Evolutionary conservation across 1,140 invertebrate genomes (phyloP), one percentile per base, ranked within the genome.

Genomic region (Melipona quadrifasciata): DNA sequence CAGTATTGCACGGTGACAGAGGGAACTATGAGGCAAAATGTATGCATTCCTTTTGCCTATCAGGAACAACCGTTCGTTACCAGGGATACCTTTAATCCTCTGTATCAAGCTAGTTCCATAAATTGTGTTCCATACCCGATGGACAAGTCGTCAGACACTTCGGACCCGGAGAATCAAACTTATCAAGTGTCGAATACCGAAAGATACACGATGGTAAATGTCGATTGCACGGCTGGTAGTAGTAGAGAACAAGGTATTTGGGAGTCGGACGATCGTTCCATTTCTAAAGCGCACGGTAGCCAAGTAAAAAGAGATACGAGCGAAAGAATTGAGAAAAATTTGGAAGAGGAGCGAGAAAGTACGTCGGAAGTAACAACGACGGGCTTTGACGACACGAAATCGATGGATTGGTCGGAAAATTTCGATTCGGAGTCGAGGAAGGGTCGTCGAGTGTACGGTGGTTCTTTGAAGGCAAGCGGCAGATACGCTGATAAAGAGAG

Each of bases 381-480:
- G n/a, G 24, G 27, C 1, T 27, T 61, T 75, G 70, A 83, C 11
- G 75, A 88, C 12, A 47, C 73, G 5, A 85, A 82, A 21, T 88
- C 77, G 0, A 47, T 47, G 55, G n/a, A 61, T 1, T 64, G 74
- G 57, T 51, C 39, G 34, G 72, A 58, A 39, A 82, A 73, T 31
- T 58, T 58, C 31, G 58, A 58, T 12, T 34, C 74, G 16, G 83
- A 85, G n/a, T 88, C 84, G 2, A 10, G 71, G 11, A 85, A 85
- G 31, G n/a, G n/a, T 14, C 87, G 85, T 34, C 85, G 71, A 6
- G 55, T 86, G n/a, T 86, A 92, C 31, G 85, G 90, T 27, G 92
- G 92, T 51, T 93, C 90, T 0, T 51, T 93, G 6, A 93, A 90
- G 51, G 86, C 67, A 27, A 80, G 78, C 31, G 87, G 87, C 10